Base-by-base conservation (phyloP, 2,888 invertebrate species). In the Augiades crinisus region DNA sequence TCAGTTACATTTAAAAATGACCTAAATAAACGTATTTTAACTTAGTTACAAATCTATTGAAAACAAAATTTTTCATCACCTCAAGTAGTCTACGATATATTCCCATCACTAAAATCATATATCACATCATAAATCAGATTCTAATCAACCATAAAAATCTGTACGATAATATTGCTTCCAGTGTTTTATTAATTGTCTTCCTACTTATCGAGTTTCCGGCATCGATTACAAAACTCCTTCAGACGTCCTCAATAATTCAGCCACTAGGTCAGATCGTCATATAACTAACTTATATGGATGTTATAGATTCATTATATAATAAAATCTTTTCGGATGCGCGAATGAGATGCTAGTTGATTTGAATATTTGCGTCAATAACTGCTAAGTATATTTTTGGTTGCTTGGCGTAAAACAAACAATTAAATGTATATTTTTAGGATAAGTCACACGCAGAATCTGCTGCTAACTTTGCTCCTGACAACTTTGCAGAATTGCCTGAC, bases 131-230 rank as follows among this genome's bases (percentile, higher is more conserved):
- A 38, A 12, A 30, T 19, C 30, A 7, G 37, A 7, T 37, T 37
- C 47, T 38, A 49, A 40, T 17, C 33, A 49, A 49, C 47, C 47
- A 41, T 49, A 49, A 49, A 49, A 41, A 33, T 34, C 13, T n/a
- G 34, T 19, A 41, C 33, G 19, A 40, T 41, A 34, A 40, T 49
- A 49, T 47, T 49, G 49, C 49, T 41, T 41, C 47, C 40, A 40
- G 49, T 44, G 44, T 44, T 44, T 44, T 33, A 44, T 41, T 49
- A 49, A 49, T 49, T 49, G 34, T 41, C 49, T 49, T 49, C 49
- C 49, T 49, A 49, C 49, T 19, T 41, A 49, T 49, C 49, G 27
- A 34, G 49, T 49, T 49, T 34, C 49, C 33, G 33, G 34, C 41
- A 34, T 41, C 33, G 34, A 34, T 49, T 49, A 49, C 49, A 49